Evolutionary conservation across 2,113 vertebrate species (phyloP).

Genomic region (Oncorhynchus masou): DNA sequence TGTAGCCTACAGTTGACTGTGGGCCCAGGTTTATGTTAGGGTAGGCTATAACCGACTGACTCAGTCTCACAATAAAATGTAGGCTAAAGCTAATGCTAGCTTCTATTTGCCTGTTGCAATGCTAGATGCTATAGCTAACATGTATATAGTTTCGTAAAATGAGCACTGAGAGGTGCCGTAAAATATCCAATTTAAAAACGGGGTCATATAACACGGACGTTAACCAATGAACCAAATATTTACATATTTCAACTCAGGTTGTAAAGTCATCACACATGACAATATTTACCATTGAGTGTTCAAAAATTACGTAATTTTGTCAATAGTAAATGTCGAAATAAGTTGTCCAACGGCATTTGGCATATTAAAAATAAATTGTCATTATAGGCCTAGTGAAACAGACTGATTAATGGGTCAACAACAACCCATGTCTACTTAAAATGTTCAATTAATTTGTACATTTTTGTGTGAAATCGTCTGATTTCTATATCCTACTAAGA

Average conservation of each 20-base stretch:
- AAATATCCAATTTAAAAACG: background rate
- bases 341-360: background rate
- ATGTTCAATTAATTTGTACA: background rate
- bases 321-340: background rate
- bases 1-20: conserved; percentile 10
- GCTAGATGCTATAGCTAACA: background rate
- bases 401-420: background rate
- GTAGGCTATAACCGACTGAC: background rate
- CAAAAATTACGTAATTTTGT: background rate
- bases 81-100: background rate
- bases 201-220: background rate
- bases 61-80: background rate
- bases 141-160: too few relatives aligned
- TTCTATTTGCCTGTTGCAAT: background rate
- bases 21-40: conserved; percentile 1
- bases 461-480: background rate
- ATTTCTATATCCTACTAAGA: background rate
- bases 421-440: background rate
- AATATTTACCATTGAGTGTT: background rate
- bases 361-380: background rate
- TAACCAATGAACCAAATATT: background rate
- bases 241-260: background rate
- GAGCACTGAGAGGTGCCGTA: background rate
- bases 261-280: background rate
- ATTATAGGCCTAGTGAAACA: background rate